Percentiles rank a stretch among this genome's conserved stretches.
Evolutionary conservation across 2,113 vertebrate species (phyloP).

Genomic region (Noctilio leporinus): DNA sequence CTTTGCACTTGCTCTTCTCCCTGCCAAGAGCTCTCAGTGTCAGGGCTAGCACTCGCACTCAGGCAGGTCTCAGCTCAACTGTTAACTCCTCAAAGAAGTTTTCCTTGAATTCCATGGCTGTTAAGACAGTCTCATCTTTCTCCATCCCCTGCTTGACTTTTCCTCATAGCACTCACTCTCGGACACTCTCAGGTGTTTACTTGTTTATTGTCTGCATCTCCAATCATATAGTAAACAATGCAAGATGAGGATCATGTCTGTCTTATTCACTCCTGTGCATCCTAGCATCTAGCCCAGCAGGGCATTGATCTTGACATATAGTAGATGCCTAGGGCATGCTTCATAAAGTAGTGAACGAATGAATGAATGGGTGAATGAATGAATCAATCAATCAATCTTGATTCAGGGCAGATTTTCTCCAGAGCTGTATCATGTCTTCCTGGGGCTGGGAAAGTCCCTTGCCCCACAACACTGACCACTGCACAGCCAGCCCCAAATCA

Average conservation of each 20-base stretch:
- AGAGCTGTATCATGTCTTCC: rapidly evolving
- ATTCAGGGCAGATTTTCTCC: background rate
- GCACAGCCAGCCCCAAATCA: background rate
- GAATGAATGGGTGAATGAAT: background rate
- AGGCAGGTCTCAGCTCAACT: background rate
- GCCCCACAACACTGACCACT: background rate
- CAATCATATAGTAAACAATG: background rate
- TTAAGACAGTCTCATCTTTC: background rate
- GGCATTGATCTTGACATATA: rapidly evolving
- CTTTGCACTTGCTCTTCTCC: background rate
- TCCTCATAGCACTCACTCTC: too few species aligned
- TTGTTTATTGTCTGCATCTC: background rate
- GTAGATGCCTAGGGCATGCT: background rate
- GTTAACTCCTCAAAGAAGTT: background rate
- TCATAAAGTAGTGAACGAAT: background rate
- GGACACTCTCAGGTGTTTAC: background rate
- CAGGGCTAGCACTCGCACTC: rapidly evolving
- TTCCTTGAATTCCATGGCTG: rapidly evolving
- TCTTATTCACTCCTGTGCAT: background rate
- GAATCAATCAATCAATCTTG: background rate
- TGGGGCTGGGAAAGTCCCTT: background rate
- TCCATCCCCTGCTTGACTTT: background rate
- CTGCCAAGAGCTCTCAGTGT: background rate
- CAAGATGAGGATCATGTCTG: background rate
- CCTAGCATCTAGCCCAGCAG: background rate